Percentiles rank a stretch among this genome's conserved stretches.
Evolutionary conservation across 2,113 vertebrate species (phyloP).

Genomic region (Mormoops blainvillei): DNA sequence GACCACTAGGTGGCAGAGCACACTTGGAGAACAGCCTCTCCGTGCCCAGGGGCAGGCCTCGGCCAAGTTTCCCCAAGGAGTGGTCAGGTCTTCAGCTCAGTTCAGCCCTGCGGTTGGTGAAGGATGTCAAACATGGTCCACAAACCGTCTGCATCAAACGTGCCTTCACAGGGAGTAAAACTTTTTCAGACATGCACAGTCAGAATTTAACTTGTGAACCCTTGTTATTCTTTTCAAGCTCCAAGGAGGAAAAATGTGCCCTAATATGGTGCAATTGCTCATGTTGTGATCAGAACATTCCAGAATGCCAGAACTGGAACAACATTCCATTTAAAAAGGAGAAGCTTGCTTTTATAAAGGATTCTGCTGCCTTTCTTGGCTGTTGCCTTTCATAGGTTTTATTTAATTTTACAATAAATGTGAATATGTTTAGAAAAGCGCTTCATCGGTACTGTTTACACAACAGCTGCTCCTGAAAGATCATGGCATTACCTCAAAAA

Average conservation of each 20-base stretch:
- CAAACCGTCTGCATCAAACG: not conserved
- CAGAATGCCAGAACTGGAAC: not conserved
- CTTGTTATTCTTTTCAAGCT: not conserved
- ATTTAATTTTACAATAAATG: not conserved
- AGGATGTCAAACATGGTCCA: not conserved
- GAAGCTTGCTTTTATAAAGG: not conserved
- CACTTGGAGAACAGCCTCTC: not conserved
- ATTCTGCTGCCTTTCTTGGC: not conserved
- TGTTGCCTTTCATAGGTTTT: not conserved
- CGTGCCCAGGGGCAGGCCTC: not conserved
- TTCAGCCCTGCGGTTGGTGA: not conserved
- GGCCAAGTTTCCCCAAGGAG: accelerated
- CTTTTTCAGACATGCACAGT: not conserved
- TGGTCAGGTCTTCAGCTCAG: not conserved
- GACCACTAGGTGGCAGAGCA: slow-evolving; percentile 37
- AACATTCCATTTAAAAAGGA: slow-evolving; percentile 5
- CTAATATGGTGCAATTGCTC: slow-evolving; percentile 47
- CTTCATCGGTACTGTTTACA: not conserved
- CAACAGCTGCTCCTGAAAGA: not conserved
- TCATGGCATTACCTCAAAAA: slow-evolving; percentile 64
- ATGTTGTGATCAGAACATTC: slow-evolving; percentile 3
- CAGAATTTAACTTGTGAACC: not conserved
- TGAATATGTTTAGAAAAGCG: not conserved
- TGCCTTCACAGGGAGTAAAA: slow-evolving; percentile 39
- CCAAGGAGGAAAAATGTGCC: slow-evolving; percentile 13